Percentiles rank a stretch among this genome's conserved stretches.
Evolutionary conservation across 2,888 invertebrate species (phyloP).

Genomic region (Pantelozetes paolii): DNA sequence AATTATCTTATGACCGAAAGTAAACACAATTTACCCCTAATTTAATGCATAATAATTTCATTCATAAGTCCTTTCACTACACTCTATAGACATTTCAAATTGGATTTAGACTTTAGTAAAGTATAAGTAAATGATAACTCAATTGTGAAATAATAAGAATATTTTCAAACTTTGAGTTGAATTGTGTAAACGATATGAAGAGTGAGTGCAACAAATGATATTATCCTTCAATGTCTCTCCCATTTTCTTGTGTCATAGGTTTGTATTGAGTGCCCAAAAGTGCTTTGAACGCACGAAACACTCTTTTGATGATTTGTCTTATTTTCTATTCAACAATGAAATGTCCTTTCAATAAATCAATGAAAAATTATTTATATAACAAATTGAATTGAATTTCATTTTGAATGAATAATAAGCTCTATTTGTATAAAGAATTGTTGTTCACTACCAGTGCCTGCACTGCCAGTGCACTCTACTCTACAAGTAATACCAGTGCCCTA

Average conservation of each 20-base stretch:
- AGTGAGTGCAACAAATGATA: slow-evolving; percentile 1
- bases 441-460: not conserved
- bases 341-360: slow-evolving; percentile 1
- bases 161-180: not conserved
- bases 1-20: not conserved
- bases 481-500: too few species aligned
- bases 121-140: not conserved
- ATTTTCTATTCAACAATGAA: slow-evolving; percentile 1
- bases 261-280: slow-evolving; percentile 4
- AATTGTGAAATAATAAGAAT: not conserved
- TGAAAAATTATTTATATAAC: slow-evolving; percentile 26
- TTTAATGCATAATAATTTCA: too few species aligned
- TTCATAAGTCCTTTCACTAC: not conserved
- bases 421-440: not conserved
- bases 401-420: not conserved
- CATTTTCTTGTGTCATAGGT: not conserved
- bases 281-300: slow-evolving; percentile 10
- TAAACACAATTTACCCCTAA: not conserved
- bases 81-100: not conserved
- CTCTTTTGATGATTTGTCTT: slow-evolving; percentile 4
- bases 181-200: not conserved
- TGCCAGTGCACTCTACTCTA: too few species aligned
- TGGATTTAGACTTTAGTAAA: not conserved
- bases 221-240: not conserved
- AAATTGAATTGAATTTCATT: slow-evolving; percentile 14